Conservation (phyloP, 1,140 invertebrate species). For the Zaprionus ornatus region DNA sequence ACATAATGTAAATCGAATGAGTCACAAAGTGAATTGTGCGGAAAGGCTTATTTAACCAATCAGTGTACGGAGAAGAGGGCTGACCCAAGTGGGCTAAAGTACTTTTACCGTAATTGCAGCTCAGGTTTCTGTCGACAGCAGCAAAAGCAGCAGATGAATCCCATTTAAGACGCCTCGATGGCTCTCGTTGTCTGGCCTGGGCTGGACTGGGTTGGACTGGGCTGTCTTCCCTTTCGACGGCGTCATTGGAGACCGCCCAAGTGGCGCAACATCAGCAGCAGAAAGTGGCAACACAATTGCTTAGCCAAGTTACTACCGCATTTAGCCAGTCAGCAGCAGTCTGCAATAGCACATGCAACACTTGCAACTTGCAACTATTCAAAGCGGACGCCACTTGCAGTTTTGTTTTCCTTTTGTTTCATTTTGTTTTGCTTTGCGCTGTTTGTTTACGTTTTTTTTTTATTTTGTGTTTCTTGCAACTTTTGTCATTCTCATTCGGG, state of each 20-base stretch:
- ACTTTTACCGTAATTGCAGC: conserved; percentile 47
- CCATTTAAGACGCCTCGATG: conserved; percentile 45
- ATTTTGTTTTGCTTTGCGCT: conserved; percentile 20
- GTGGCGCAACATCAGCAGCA: conserved; percentile 45
- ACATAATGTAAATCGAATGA: background rate
- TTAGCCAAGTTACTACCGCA: conserved; percentile 35
- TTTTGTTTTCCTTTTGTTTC: conserved; percentile 14
- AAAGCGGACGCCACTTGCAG: conserved; percentile 47
- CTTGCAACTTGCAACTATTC: conserved; percentile 19
- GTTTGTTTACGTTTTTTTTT: conserved; percentile 16
- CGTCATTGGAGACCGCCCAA: conserved; percentile 65
- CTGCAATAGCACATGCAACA: background rate
- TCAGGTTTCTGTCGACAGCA: conserved; percentile 30
- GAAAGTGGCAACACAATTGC: conserved; percentile 14
- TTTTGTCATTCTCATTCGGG: conserved; percentile 62
- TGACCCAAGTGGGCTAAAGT: background rate
- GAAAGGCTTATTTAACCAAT: conserved; percentile 4
- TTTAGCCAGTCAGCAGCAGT: conserved; percentile 36
- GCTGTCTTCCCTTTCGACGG: conserved; percentile 9
- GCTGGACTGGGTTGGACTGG: conserved; percentile 7
- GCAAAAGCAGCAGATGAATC: conserved; percentile 9
- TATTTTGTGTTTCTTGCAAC: conserved; percentile 10
- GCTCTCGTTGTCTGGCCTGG: conserved; percentile 43
- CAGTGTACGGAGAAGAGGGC: background rate
- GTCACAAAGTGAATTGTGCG: background rate